phyloP scores from a whole-genome alignment of 2,113 vertebrate genomes.

The Dendrocopos noguchii region DNA sequence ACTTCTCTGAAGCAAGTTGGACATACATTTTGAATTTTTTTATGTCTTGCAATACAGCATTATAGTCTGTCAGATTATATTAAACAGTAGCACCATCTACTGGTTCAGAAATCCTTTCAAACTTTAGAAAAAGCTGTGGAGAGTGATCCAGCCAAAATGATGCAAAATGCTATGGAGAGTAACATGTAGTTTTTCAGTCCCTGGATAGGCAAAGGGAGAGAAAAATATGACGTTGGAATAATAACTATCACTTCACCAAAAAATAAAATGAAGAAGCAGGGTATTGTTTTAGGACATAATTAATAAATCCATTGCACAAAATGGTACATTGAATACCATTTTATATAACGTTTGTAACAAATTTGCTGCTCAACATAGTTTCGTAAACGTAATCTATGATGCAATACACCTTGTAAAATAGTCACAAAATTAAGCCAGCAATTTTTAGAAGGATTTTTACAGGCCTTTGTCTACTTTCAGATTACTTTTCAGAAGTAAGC shows the following conservation, averaged over 20 bases:
- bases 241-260: background rate
- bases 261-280: background rate
- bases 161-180: constrained; percentile 78
- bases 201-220: constrained; percentile 66
- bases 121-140: constrained; percentile 85
- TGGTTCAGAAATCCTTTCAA: constrained; percentile 53
- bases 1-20: background rate
- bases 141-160: constrained; percentile 81
- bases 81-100: constrained; percentile 63
- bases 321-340: background rate
- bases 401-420: background rate
- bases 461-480: background rate
- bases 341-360: background rate
- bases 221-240: background rate
- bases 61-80: background rate
- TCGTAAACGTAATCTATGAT: background rate
- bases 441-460: background rate
- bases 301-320: background rate
- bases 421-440: background rate
- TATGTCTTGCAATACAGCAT: background rate
- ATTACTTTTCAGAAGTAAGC: background rate
- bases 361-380: background rate
- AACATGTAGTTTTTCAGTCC: constrained; percentile 80
- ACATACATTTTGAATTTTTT: background rate
- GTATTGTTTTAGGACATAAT: background rate